Base-by-base conservation (phyloP, 2,113 vertebrate species). In the Geothlypis trichas region DNA sequence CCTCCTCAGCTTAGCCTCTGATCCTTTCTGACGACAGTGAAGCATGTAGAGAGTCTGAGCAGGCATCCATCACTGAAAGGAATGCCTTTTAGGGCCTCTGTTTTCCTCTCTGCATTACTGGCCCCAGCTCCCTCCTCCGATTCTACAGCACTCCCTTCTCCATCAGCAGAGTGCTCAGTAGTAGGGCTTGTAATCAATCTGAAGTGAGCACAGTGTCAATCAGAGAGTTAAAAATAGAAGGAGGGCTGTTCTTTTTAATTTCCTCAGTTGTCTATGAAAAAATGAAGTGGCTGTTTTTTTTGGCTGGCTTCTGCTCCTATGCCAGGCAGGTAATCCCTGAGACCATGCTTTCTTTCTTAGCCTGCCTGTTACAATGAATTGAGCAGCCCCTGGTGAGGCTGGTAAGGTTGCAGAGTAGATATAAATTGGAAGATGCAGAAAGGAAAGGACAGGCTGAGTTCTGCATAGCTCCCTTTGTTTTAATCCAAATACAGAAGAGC, bases 81-180 rank as follows among this genome's bases (percentile, higher is more conserved):
- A 8, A 4, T 28, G 27, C 33, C 41, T 80, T 46, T 5, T 1
- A 62, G 14, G 8, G 8, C 20, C 33, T 27, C 39, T 8, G 0
- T 42, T 67, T 46, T 44, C 21, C 27, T 51, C 8, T 68, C 11
- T 2, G 1, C 2, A 1, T 33, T 55, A 20, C 35, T 74, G 35
- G 9, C 47, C n/a, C 11, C 2, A 4, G 5, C 30, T 63, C 11
- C 18, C 8, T 77, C 15, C 31, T 78, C 11, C 68, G 23, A 26
- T 11, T 19, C 33, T 2, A 0, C 27, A 67, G n/a, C 62, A 57
- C 16, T 46, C 27, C 15, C 13, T 9, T n/a, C 19, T 39, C 46
- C 68, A 46, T 13, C 0, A 0, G 21, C 37, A 33, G 39, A 58
- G 8, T 0, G 0, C 28, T 59, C 73, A 69, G 39, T 35, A 49